phyloP scores from a whole-genome alignment of 2,888 invertebrate species.

The Euclidia mi region DNA sequence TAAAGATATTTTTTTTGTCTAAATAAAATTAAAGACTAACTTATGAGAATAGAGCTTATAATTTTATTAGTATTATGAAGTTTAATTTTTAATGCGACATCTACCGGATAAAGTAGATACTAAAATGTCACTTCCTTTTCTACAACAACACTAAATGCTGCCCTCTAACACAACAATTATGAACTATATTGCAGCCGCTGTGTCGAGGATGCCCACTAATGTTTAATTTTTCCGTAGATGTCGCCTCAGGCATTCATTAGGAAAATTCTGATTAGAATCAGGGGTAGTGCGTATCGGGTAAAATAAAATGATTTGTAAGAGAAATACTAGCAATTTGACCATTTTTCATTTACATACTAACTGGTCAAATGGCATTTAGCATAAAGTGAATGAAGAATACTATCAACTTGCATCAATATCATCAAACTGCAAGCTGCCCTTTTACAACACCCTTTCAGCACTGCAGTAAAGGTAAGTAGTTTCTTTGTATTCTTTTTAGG shows the following conservation, averaged over 20 bases:
- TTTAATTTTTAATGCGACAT: conserved; percentile 43
- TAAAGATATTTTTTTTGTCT: too few species aligned
- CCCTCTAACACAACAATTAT: conserved; percentile 35
- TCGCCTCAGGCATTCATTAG: conserved; percentile 27
- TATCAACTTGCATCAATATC: conserved; percentile 5
- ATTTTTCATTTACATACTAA: conserved; percentile 16
- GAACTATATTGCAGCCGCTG: conserved; percentile 21
- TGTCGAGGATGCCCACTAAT: conserved; percentile 20
- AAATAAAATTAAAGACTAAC: too few species aligned
- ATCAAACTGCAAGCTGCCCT: conserved; percentile 21
- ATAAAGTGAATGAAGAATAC: conserved; percentile 17
- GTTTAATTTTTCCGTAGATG: conserved; percentile 47
- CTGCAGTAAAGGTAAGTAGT: conserved; percentile 46
- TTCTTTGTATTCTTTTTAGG: conserved; percentile 12
- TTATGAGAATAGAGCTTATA: too few species aligned
- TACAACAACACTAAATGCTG: conserved; percentile 13
- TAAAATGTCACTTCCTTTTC: conserved; percentile 6
- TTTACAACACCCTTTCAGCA: conserved; percentile 30
- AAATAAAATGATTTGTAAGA: conserved; percentile 28
- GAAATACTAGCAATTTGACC: conserved; percentile 18
- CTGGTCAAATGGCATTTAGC: conserved; percentile 13
- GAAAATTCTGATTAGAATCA: conserved; percentile 42
- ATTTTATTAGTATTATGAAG: not conserved
- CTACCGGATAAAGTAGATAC: conserved; percentile 18
- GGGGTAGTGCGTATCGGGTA: conserved; percentile 20